These are phyloP conservation scores for Euproctis similis DNA, from an alignment of 2,888 invertebrate species.

Conservation along the genomic window DNA sequence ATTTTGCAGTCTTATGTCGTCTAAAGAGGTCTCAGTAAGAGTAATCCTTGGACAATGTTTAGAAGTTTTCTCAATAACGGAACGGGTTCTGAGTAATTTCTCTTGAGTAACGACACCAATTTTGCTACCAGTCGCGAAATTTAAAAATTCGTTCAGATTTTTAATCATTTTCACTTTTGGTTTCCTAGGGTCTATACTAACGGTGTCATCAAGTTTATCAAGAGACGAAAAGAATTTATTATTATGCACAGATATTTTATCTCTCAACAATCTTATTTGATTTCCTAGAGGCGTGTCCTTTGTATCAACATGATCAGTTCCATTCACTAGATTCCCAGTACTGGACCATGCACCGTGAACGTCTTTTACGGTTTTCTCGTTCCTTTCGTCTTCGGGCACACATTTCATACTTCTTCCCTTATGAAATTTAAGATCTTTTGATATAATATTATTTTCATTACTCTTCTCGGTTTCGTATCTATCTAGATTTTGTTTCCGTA, in stretches of 20 bases:
- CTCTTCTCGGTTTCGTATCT: slow-evolving; percentile 35
- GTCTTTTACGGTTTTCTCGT: slow-evolving; percentile 30
- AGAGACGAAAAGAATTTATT: slow-evolving; percentile 74
- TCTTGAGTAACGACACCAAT: slow-evolving; percentile 31
- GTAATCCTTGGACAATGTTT: slow-evolving; percentile 54
- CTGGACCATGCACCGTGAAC: slow-evolving; percentile 39
- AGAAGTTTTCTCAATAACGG: slow-evolving; percentile 46
- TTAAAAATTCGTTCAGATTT: slow-evolving; percentile 89
- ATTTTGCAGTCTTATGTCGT: slow-evolving; percentile 42
- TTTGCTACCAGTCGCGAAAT: slow-evolving; percentile 82
- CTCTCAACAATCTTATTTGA: slow-evolving; percentile 56
- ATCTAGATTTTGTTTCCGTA: slow-evolving; percentile 34
- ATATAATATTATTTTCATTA: slow-evolving; percentile 29
- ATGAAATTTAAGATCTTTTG: slow-evolving; percentile 37
- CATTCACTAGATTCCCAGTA: slow-evolving; percentile 53
- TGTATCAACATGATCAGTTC: slow-evolving; percentile 36
- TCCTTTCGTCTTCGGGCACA: slow-evolving; percentile 46
- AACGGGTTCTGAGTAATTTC: slow-evolving; percentile 51
- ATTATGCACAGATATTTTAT: slow-evolving; percentile 64
- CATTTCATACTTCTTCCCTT: slow-evolving; percentile 50
- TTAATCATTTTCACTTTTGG: slow-evolving; percentile 78
- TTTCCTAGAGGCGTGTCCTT: slow-evolving; percentile 57
- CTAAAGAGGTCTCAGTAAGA: slow-evolving; percentile 51
- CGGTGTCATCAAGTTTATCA: slow-evolving; percentile 70
- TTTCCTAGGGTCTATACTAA: slow-evolving; percentile 48